Percentiles rank a stretch among this genome's conserved stretches.
These are phyloP conservation scores for Cyphomyrus plagiostoma DNA, from an alignment of 2,113 vertebrate species.

Conservation along the genomic window DNA sequence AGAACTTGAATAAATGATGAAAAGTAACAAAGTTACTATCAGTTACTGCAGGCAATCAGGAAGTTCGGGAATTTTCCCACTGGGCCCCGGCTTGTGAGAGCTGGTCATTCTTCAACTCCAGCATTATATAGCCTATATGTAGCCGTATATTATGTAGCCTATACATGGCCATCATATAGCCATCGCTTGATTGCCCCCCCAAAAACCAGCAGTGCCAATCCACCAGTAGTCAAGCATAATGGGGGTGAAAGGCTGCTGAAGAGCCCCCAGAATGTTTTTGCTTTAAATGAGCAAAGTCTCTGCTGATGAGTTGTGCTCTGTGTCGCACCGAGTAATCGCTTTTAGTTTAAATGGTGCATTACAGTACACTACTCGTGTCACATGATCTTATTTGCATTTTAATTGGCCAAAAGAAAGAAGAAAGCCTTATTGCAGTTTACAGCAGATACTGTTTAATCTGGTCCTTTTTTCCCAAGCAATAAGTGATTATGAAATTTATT, in stretches of 20 bases:
- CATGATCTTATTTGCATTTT: conserved; percentile 23
- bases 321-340: not conserved
- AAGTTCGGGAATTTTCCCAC: not conserved
- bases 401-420: conserved; percentile 4
- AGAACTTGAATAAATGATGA: not conserved
- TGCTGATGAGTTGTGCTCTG: not conserved
- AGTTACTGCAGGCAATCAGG: not conserved
- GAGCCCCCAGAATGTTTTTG: not conserved
- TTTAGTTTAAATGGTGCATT: not conserved
- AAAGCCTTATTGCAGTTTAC: conserved; percentile 18
- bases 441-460: conserved; percentile 28
- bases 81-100: not conserved
- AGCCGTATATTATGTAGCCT: not conserved
- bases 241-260: not conserved
- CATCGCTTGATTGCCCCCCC: not conserved
- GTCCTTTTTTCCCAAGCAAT: conserved; percentile 5
- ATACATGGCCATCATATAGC: not conserved
- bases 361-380: conserved; percentile 15
- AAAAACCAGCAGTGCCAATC: not conserved
- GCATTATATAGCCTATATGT: not conserved
- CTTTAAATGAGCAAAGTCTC: not conserved
- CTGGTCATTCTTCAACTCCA: not conserved
- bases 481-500: conserved; percentile 17
- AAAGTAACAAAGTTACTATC: not conserved
- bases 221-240: not conserved